These are phyloP conservation scores for Austrofundulus limnaeus DNA, from an alignment of 2,113 vertebrate genomes.

Conservation along the genomic window DNA sequence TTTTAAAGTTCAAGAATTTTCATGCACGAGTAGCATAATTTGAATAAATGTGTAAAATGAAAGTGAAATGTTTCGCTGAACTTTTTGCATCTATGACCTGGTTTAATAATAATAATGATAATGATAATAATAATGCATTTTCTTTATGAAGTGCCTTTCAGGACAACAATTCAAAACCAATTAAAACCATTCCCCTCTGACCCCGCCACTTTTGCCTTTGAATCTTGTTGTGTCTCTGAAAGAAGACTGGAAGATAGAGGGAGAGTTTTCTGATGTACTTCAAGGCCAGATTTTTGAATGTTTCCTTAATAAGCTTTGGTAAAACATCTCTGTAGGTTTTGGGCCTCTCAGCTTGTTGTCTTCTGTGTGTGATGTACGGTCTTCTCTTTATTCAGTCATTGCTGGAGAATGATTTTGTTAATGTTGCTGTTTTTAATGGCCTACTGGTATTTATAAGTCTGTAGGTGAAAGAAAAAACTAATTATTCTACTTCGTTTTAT, in stretches of 20 bases:
- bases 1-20: too few relatives aligned
- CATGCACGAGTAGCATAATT: too few relatives aligned
- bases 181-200: too few relatives aligned
- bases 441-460: too few relatives aligned
- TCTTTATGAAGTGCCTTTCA: too few relatives aligned
- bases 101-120: too few relatives aligned
- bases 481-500: background rate
- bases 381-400: background rate
- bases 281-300: background rate
- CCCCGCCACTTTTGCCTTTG: background rate
- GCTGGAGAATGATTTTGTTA: background rate
- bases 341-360: conserved; percentile 1
- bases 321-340: conserved; percentile 4
- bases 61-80: too few relatives aligned
- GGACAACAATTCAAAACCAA: too few relatives aligned
- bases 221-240: conserved; percentile 42
- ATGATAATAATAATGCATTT: too few relatives aligned
- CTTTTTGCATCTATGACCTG: background rate
- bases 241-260: conserved; percentile 11
- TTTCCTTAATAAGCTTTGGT: conserved; percentile 25
- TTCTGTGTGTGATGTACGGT: background rate
- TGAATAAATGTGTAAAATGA: too few relatives aligned
- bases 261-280: conserved; percentile 5
- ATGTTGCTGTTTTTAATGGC: conserved; percentile 2
- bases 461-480: background rate